Evolutionary conservation across 2,797 vertebrate species (phyloP), one percentile per base, ranked within the genome.

Genomic region (Limnodromus scolopaceus): DNA sequence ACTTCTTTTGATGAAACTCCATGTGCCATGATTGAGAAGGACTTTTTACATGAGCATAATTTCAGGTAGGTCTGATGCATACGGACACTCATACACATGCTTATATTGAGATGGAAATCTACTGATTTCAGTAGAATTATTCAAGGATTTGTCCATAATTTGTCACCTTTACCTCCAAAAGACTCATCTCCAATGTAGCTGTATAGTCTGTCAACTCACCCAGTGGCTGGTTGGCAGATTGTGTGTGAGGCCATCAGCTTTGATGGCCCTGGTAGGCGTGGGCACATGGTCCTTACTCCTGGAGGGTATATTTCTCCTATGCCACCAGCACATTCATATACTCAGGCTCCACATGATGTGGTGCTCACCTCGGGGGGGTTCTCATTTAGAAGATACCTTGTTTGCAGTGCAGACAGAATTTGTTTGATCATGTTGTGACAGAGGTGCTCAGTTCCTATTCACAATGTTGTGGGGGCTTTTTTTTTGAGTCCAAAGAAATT

Each of bases 51-150:
- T 2, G 5, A 57, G 22, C n/a, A 11, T 41, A 14, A 66, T 45
- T 81, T 81, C 64, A 68, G 54, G 48, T 46, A 57, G 38, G 16
- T 32, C 48, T 68, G 54, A 57, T 57, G 48, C 43, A 20, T 36
- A 13, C 0, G 3, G 10, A 5, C 9, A 5, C 13, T 55, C 23
- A 14, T 18, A 25, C 2, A 1, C 24, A 19, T 1, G 5, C n/a
- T 63, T 28, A 24, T 28, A 38, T 6, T 27, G 58, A 66, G 57
- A 28, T 25, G 49, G 36, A 70, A 64, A 49, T 22, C 32, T n/a
- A 30, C 25, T 22, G 24, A 36, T 82, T 78, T 76, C 6, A 2
- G 39, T 32, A 34, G 23, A 64, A 58, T 34, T 48, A 11, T 15
- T 82, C 14, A 48, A 82, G 24, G 38, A 20, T 38, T 60, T 38